Base-by-base conservation (phyloP, 2,113 vertebrate genomes). In the Crotalus viridis region DNA sequence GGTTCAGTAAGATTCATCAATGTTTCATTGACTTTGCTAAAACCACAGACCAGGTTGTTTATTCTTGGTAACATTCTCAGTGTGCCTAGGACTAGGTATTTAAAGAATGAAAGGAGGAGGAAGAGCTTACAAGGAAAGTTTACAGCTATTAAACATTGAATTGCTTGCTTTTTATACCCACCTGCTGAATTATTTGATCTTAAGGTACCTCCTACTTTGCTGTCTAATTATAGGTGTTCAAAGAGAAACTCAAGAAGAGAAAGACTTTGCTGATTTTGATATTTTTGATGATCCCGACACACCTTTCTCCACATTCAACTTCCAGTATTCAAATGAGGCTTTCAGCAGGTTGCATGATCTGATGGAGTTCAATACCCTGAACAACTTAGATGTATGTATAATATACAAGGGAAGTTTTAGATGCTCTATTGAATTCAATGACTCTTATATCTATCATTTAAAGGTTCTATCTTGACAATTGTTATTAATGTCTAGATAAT, bases 361-460 rank as follows among this genome's bases (percentile, higher is more conserved):
- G 3, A 99, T 99, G 99, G 98, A 99, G 93, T 99, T 99, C 97
- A 99, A 99, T 95, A 99, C 99, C 0, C 98, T 99, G 89, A 99
- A 99, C 97, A 99, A 99, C 96, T 98, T 99, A 22, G 98, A 99
- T 57, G 99, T 99, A 95, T 92, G 98, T 97, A 89, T 93, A 0
- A 59, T 1, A 13, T 5, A n/a, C 22, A 90, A 59, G 22, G 21
- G 26, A 54, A 7, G 3, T 12, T 48, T 89, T 89, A 48, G 26
- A 59, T 86, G 55, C 28, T 89, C 19, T 85, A 43, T 52, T 56
- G 74, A 57, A 56, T 2, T 33, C 21, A 90, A 15, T 90, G 28
- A 9, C 9, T 24, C 28, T 17, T 90, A 24, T 26, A 33, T 54
- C 28, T 21, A 28, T 51, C 54, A 39, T 26, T 10, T 15, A 2